These are phyloP conservation scores for Eupeodes corollae DNA, from an alignment of 1,140 invertebrate genomes.

Conservation along the genomic window DNA sequence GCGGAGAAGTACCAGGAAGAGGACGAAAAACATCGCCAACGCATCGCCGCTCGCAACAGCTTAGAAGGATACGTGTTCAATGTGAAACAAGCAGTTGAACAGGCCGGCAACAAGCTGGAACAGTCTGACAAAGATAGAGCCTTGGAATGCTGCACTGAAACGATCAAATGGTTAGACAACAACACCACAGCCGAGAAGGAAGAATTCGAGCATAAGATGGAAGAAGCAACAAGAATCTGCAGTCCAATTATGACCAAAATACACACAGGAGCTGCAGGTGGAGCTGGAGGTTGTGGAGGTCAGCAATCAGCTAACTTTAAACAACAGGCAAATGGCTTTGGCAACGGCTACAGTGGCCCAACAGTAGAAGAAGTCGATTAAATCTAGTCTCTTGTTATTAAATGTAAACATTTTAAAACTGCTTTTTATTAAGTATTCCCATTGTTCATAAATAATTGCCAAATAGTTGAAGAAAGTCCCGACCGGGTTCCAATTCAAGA, in stretches of 20 bases:
- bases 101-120: conserved; percentile 21
- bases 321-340: conserved; percentile 38
- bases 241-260: conserved; percentile 44
- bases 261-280: conserved; percentile 29
- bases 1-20: conserved; percentile 52
- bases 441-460: too few species aligned
- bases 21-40: conserved; percentile 49
- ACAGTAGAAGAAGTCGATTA: conserved; percentile 60
- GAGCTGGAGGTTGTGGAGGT: conserved; percentile 38
- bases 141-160: conserved; percentile 36
- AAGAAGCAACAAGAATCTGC: conserved; percentile 42
- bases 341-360: conserved; percentile 45
- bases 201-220: conserved; percentile 46
- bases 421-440: too few species aligned
- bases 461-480: too few species aligned
- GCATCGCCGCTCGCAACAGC: conserved; percentile 58
- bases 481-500: too few species aligned
- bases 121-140: conserved; percentile 12
- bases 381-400: conserved; percentile 6
- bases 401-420: too few species aligned
- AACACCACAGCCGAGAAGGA: conserved; percentile 49
- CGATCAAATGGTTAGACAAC: conserved; percentile 44
- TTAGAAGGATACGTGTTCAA: conserved; percentile 68
- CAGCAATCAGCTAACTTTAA: conserved; percentile 30
- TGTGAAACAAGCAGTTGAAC: conserved; percentile 52